Percentiles rank a stretch among this genome's conserved stretches.
These are phyloP conservation scores for Mustela lutreola DNA, from an alignment of 2,113 vertebrate species.

Conservation along the genomic window DNA sequence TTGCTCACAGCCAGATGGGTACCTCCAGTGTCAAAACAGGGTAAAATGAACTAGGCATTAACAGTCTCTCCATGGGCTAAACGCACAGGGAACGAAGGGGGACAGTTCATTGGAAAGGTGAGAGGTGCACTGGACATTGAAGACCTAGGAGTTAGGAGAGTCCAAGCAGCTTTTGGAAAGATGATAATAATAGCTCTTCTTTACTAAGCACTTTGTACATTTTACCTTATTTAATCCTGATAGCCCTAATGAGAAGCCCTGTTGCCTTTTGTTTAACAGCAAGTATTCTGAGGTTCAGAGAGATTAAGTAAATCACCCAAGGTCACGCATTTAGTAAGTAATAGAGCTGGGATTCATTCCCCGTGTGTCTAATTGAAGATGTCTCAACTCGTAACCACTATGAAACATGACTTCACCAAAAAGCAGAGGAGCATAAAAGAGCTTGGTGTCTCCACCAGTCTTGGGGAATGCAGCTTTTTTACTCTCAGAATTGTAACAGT, in stretches of 20 bases:
- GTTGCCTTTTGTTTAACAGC: not conserved
- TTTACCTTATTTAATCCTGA: not conserved
- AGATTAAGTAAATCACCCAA: conserved; percentile 12
- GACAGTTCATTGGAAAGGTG: not conserved
- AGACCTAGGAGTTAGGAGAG: not conserved
- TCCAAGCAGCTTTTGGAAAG: not conserved
- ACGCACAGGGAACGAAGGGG: not conserved
- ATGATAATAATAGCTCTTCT: not conserved
- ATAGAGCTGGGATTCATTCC: not conserved
- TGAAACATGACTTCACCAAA: not conserved
- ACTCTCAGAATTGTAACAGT: not conserved
- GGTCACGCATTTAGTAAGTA: conserved; percentile 13
- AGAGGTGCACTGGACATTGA: not conserved
- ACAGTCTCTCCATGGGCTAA: not conserved
- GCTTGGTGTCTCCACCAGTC: not conserved
- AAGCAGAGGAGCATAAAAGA: not conserved
- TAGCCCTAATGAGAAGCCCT: not conserved
- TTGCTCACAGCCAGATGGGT: not conserved
- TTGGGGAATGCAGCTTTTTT: not conserved
- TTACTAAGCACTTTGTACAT: not conserved
- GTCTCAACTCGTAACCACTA: not conserved
- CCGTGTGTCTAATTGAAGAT: not conserved
- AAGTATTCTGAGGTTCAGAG: conserved; percentile 22
- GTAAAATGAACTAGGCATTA: not conserved
- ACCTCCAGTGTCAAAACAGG: not conserved